Percentiles rank a stretch among this genome's conserved stretches.
Conservation (phyloP, 2,888 invertebrate species). For the Litoditis marina region DNA sequence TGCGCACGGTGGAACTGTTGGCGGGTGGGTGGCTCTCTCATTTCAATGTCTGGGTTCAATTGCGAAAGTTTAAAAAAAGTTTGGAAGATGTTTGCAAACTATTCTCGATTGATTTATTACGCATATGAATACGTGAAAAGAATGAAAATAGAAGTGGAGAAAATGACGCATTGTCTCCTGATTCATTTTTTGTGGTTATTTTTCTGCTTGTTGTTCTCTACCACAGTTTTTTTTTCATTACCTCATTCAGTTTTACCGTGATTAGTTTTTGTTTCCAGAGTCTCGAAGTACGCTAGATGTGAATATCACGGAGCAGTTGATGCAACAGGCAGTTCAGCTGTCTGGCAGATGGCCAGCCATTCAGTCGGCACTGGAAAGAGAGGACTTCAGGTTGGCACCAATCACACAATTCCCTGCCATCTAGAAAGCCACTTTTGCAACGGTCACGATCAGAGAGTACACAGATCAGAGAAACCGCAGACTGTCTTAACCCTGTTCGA, state of each 20-base stretch:
- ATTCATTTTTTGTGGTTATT: neutral
- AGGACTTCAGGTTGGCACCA: slow-evolving; percentile 29
- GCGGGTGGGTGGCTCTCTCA: slow-evolving; percentile 8
- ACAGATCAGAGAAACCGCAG: too few species aligned
- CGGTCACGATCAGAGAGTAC: too few species aligned
- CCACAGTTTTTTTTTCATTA: too few species aligned
- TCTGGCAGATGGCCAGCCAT: slow-evolving; percentile 32
- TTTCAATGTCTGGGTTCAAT: neutral
- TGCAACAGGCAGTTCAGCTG: slow-evolving; percentile 68
- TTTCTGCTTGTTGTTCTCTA: neutral
- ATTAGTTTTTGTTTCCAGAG: slow-evolving; percentile 22
- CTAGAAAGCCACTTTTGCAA: too few species aligned
- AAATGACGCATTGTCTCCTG: neutral
- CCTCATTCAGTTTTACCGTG: too few species aligned
- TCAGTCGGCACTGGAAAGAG: slow-evolving; percentile 30
- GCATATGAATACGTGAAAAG: too few species aligned
- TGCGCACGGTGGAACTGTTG: slow-evolving; percentile 12
- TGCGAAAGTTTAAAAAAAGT: neutral
- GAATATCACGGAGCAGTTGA: slow-evolving; percentile 82
- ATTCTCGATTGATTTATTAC: too few species aligned
- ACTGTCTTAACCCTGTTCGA: too few species aligned
- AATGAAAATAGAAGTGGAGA: neutral
- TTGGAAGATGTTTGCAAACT: neutral
- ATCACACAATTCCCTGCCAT: too few species aligned
- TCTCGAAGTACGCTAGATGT: slow-evolving; percentile 70